Evolutionary conservation across 2,113 vertebrate genomes (phyloP).

Genomic region (Chaetorhynchus papuensis): DNA sequence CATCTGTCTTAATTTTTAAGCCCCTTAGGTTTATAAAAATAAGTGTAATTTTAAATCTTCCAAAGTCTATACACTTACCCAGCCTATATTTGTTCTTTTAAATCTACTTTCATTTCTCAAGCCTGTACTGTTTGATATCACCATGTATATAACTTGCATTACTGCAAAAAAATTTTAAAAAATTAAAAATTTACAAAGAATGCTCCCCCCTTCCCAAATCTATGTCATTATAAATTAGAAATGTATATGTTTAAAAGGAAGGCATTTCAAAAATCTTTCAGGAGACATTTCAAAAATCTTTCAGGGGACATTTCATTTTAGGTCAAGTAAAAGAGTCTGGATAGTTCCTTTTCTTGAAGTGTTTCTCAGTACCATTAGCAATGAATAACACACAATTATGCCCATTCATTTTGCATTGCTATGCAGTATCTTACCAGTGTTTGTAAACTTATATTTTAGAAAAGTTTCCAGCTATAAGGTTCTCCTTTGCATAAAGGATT

Average conservation of each 20-base stretch:
- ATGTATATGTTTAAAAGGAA: background rate
- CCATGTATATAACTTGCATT: background rate
- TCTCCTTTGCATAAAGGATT: background rate
- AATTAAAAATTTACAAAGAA: background rate
- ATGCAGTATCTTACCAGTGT: background rate
- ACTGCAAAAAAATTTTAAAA: background rate
- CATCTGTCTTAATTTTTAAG: background rate
- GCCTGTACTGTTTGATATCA: background rate
- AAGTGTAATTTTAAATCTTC: background rate
- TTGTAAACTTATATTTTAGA: background rate
- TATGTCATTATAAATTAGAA: background rate
- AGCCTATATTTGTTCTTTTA: background rate
- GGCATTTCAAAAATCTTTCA: background rate
- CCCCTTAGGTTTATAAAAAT: background rate
- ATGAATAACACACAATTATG: background rate
- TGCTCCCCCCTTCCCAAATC: accelerated
- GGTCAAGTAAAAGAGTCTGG: background rate
- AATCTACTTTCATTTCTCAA: background rate
- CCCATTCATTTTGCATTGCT: background rate
- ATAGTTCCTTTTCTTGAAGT: background rate
- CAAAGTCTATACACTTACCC: background rate
- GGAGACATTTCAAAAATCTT: background rate
- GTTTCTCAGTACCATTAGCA: background rate
- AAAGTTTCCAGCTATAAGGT: background rate
- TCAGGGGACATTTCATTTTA: background rate